Evolutionary conservation across 2,888 invertebrate species (phyloP), one percentile per base, ranked within the genome.

Genomic region (Epistrophe eligans): DNA sequence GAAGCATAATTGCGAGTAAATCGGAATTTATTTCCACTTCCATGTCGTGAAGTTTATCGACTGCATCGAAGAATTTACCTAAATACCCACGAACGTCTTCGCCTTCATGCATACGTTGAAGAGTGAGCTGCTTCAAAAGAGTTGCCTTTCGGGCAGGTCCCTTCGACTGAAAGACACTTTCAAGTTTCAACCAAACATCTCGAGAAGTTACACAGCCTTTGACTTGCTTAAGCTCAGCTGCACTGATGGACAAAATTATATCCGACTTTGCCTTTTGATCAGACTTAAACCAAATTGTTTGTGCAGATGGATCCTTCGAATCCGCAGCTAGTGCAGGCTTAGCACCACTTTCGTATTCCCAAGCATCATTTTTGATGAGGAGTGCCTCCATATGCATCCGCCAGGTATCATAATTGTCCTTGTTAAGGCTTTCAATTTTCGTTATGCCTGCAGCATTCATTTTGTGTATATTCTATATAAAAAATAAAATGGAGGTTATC

Each of bases 191-290:
- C 50, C 60, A 60, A 15, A 62, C 52, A 17, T 52, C 38, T 52
- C 70, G 38, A 15, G 24, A 67, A 17, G 50, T 50, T 4, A 28
- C 38, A 10, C 50, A 74, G 52, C 52, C 52, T 35, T 62, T 74
- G 3, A 62, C 62, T 40, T 48, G 48, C 4, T 60, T 73, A 9
- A 73, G 35, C 24, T 60, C 35, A 32, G 73, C 15, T 38, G 73
- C 52, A 38, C 38, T 52, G 38, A 64, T 74, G 4, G 74, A 52
- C 17, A 74, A 28, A n/a, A 74, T 74, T 15, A 40, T 64, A 17
- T 64, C 52, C 3, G 62, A 64, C 13, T 74, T 40, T 1, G 52
- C 64, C 24, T 74, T 64, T 28, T 50, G 28, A 17, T 52, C 62
- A n/a, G 17, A 35, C 7, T 9, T 35, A 9, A 5, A 35, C 8